Evolutionary conservation across 2,113 vertebrate species (phyloP).

Genomic region (Nipponia nippon): DNA sequence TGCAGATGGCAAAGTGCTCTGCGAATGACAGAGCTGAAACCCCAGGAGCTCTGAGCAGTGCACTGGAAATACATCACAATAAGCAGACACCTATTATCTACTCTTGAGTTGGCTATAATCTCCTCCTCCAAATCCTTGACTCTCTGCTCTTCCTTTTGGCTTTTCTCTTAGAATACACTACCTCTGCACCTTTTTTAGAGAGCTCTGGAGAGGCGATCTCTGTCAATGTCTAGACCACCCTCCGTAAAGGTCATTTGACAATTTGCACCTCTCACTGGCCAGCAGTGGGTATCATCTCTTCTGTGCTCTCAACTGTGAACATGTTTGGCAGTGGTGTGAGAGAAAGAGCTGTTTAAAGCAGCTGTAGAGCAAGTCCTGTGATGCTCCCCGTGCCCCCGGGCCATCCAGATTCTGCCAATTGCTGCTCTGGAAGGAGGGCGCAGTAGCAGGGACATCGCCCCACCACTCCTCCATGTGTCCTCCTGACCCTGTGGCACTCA

Average conservation of each 20-base stretch:
- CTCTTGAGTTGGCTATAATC: slow-evolving; percentile 27
- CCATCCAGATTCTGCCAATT: background rate
- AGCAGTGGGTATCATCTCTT: background rate
- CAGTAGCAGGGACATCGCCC: rapidly evolving
- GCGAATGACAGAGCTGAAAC: slow-evolving; percentile 30
- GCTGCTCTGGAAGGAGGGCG: background rate
- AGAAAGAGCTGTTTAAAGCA: background rate
- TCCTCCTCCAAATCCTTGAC: slow-evolving; percentile 11
- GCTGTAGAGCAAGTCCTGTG: background rate
- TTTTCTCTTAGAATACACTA: background rate
- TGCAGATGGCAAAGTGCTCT: slow-evolving; percentile 52
- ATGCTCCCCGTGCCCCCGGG: background rate
- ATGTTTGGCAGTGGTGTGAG: background rate
- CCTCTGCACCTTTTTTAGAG: background rate
- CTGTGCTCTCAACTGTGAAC: background rate
- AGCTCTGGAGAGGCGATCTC: background rate
- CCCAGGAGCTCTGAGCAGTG: slow-evolving; percentile 23
- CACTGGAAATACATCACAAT: background rate
- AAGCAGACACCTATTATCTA: slow-evolving; percentile 27
- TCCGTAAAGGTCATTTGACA: background rate
- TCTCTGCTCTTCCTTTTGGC: background rate
- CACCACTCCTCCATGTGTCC: background rate
- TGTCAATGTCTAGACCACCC: background rate
- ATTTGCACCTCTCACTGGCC: background rate
- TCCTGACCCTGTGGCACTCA: background rate